Evolutionary conservation across 2,113 vertebrate species (phyloP), one percentile per base, ranked within the genome.

Genomic region (Scytalopus superciliaris): DNA sequence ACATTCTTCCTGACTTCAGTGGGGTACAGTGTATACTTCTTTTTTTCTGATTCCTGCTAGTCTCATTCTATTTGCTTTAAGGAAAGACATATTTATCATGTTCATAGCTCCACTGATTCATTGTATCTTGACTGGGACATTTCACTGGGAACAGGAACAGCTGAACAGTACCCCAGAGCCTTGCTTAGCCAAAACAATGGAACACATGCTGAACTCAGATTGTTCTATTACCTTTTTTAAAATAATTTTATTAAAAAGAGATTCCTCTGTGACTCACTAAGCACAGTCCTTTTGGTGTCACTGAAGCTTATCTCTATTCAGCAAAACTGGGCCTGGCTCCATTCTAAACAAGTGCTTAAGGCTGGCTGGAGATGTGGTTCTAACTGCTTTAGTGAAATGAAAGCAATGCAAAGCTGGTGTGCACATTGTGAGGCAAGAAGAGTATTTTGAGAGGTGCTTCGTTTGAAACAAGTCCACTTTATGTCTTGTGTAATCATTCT

Each of bases 241-340:
- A 92, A 91, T 55, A 30, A 76, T 40, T 73, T 92, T 57, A 85
- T 94, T 92, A 74, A 86, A 84, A 92, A 75, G 80, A 89, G 19
- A 70, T 94, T 89, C 69, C 84, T 92, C 53, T 79, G 69, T 95
- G 89, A 84, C 73, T 94, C 87, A 89, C 56, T 84, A 79, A 60
- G 31, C 53, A 52, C 33, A 75, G 60, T 56, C 30, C 44, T 87
- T 95, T 75, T 72, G 44, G 68, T 95, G 86, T 92, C 73, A 77
- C 69, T 87, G 87, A 86, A 90, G 68, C 47, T 93, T 88, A 93
- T 93, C 79, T 90, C 47, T 82, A 13, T 77, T 91, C 72, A 81
- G 68, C 60, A 93, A 84, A 86, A 59, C 68, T 80, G 47, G 52
- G 37, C 57, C 40, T 94, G 63, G 10, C 28, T 92, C 49, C 49